Conservation (phyloP, 2,797 vertebrate genomes). For the Lepilemur ruficaudatus region DNA sequence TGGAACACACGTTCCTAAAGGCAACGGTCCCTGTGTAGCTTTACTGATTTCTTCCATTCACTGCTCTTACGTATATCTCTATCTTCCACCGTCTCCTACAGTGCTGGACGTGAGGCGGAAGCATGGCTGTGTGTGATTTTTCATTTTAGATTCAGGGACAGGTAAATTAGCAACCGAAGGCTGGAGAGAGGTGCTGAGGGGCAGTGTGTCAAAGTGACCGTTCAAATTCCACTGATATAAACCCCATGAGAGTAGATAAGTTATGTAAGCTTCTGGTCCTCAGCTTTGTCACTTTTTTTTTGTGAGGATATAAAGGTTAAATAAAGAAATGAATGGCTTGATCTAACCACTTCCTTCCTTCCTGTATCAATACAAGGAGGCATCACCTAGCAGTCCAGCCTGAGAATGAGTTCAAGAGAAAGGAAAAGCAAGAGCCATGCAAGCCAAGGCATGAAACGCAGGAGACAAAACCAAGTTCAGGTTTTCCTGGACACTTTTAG, state of each 20-base stretch:
- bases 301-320: slow-evolving; percentile 61
- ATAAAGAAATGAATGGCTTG: slow-evolving; percentile 53
- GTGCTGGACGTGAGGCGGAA: neutral
- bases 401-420: neutral
- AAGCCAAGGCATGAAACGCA: neutral
- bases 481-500: neutral
- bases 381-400: neutral
- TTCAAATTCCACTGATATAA: slow-evolving; percentile 21
- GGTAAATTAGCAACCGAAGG: neutral
- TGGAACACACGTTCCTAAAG: neutral
- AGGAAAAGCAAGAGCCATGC: neutral
- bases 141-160: neutral
- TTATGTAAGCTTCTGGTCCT: slow-evolving; percentile 24
- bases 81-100: neutral
- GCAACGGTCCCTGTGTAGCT: neutral
- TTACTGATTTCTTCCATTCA: neutral
- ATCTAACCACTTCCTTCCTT: slow-evolving; percentile 66
- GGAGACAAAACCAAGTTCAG: neutral
- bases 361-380: slow-evolving; percentile 44
- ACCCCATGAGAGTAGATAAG: neutral
- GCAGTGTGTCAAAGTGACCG: neutral
- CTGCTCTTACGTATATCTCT: neutral
- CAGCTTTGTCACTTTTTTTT: slow-evolving; percentile 35
- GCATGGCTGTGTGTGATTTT: neutral
- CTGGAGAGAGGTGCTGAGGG: neutral